Base-by-base conservation (phyloP, 1,140 invertebrate genomes). In the Musca vetustissima region DNA sequence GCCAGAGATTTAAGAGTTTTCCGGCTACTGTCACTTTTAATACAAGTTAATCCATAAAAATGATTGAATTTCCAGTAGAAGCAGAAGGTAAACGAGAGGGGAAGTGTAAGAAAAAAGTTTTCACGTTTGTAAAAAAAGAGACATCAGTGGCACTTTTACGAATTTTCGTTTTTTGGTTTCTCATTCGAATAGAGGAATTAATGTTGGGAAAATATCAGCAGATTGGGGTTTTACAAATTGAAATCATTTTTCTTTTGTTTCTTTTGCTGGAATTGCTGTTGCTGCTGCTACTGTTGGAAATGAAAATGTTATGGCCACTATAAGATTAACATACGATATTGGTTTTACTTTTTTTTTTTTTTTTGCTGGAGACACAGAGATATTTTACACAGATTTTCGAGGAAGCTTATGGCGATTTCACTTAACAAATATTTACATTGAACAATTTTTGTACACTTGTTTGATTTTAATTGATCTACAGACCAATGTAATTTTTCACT, bases 41-140 rank as follows among this genome's bases (percentile, higher is more conserved):
- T 61, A 61, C 57, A 61, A 61, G 57, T 61, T 61, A 61, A 61
- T 61, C 57, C 57, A 36, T 43, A 61, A 36, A 61, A 61, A 61
- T 61, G 57, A 61, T 61, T 61, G 57, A 61, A 36, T 61, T 61
- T 61, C 28, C 32, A 21, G 36, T 61, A 13, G n/a, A 43, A 61
- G 57, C 57, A 19, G 19, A 57, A 52, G 17, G n/a, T 14, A 55
- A 55, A 22, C 52, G 24, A 55, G 52, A 32, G 28, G 28, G 28
- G 28, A 32, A 9, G 28, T 4, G 28, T 3, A 32, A 9, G 9
- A 32, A 32, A 32, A 32, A 9, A 32, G 28, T 4, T 32, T 4
- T 32, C 28, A 32, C 28, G 9, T 32, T n/a, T 32, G 28, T 32
- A 32, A 9, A 4, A n/a, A 32, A 11, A 7, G 36, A 43, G 28